These are phyloP conservation scores for Romanogobio albipinnatus DNA, from an alignment of 2,113 vertebrate genomes.

Conservation along the genomic window DNA sequence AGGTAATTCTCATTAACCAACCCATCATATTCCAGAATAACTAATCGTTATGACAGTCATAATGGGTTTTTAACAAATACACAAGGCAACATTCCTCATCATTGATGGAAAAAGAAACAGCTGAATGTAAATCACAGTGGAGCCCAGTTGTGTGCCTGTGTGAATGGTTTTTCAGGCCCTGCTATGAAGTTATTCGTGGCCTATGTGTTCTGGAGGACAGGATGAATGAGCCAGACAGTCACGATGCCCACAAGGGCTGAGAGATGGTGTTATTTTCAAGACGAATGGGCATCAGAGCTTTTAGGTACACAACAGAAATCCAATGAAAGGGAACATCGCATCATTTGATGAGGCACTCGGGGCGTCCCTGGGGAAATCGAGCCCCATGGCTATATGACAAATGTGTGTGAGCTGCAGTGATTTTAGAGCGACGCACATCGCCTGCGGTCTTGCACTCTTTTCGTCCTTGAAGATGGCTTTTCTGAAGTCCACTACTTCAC, in stretches of 20 bases:
- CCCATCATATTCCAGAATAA: background rate
- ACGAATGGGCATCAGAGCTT: constrained; percentile 77
- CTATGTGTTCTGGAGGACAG: constrained; percentile 50
- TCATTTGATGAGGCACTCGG: constrained; percentile 79
- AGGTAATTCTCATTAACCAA: background rate
- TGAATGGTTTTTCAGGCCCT: no score
- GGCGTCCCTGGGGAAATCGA: constrained; percentile 70
- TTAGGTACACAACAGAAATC: constrained; percentile 79
- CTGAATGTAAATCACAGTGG: background rate
- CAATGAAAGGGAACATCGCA: constrained; percentile 77
- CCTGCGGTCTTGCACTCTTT: constrained; percentile 69
- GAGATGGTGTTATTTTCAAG: constrained; percentile 77
- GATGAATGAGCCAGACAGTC: constrained; percentile 74
- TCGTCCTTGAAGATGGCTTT: constrained; percentile 75
- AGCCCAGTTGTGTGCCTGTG: background rate
- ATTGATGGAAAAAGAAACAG: background rate
- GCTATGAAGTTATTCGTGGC: constrained; percentile 4
- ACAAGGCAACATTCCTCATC: background rate
- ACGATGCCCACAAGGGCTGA: constrained; percentile 69
- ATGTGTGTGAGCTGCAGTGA: constrained; percentile 72
- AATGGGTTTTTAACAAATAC: background rate
- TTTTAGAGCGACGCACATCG: constrained; percentile 62
- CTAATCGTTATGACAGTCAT: background rate
- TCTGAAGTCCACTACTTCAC: constrained; percentile 19
- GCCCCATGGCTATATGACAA: constrained; percentile 75